Evolutionary conservation across 2,113 vertebrate species (phyloP).

Genomic region (Syngnathoides biaculeatus): DNA sequence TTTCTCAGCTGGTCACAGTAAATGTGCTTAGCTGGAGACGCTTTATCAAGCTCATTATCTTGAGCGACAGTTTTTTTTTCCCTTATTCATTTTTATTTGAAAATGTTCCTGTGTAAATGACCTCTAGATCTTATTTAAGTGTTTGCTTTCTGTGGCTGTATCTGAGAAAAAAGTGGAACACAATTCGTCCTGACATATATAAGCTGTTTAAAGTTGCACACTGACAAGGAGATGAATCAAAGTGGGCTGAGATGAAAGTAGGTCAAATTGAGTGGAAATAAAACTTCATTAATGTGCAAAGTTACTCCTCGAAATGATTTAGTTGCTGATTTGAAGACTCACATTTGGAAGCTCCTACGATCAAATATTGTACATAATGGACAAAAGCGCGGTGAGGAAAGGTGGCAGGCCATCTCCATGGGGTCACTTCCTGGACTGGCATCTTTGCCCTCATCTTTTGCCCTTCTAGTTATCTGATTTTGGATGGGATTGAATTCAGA

Average conservation of each 20-base stretch:
- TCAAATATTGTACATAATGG: background rate
- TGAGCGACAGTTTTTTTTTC: background rate
- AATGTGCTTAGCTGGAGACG: background rate
- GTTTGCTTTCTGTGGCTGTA: background rate
- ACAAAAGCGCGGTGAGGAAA: background rate
- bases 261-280: conserved; percentile 23
- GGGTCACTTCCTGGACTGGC: conserved; percentile 39
- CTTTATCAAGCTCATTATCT: background rate
- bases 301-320: conserved; percentile 5
- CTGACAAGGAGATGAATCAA: conserved; percentile 6
- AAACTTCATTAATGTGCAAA: conserved; percentile 2
- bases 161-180: background rate
- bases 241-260: conserved; percentile 32
- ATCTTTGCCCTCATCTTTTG: conserved; percentile 35
- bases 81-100: background rate
- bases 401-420: background rate
- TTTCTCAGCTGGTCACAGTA: background rate
- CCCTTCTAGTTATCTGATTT: conserved; percentile 47
- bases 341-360: background rate
- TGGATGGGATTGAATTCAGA: conserved; percentile 47
- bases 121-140: background rate
- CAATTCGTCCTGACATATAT: background rate
- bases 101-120: background rate
- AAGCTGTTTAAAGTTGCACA: conserved; percentile 5
- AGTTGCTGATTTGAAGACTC: background rate